Base-by-base conservation (phyloP, 2,888 invertebrate genomes). In the Folsomia manolachei region DNA sequence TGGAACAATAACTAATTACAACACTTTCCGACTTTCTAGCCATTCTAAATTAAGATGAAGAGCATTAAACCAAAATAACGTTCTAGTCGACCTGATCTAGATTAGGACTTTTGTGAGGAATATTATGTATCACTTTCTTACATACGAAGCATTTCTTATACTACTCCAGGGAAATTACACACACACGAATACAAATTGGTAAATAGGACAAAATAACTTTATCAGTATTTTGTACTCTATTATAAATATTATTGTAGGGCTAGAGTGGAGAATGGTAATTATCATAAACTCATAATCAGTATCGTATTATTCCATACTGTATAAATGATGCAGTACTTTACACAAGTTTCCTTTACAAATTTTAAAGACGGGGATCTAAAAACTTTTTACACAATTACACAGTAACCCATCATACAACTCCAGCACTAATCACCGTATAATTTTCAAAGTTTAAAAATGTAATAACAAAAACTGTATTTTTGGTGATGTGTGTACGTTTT, bases 1-100 rank as follows among this genome's bases (percentile, higher is more conserved):
- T 93, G 81, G 93, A 93, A 81, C 84, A 85, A 81, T 84, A 82
- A 79, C 27, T 62, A 39, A 39, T 39, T 39, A 39, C 4, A 39
- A 39, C 39, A 39, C 39, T 39, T 39, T 39, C 39, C 4, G 14
- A n/a, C n/a, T n/a, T n/a, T n/a, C n/a, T n/a, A n/a, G n/a, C n/a
- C n/a, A n/a, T 14, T 39, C 39, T 39, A 14, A 39, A 39, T 39
- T 39, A 39, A 9, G 14, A 9, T 39, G 39, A 9, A 39, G 14
- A n/a, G n/a, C n/a, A n/a, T n/a, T 39, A 14, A 9, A 39, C 39
- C 39, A 39, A 39, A 39, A 9, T 39, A 39, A 39, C 39, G 39
- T 39, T 39, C 39, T 39, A 39, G 39, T 39, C 39, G 39, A 39
- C 39, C 39, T 39, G 39, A 39, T 39, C 39, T 39, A 39, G 39